These are phyloP conservation scores for Odontophorus gujanensis DNA, from an alignment of 2,113 vertebrate species.

Conservation along the genomic window DNA sequence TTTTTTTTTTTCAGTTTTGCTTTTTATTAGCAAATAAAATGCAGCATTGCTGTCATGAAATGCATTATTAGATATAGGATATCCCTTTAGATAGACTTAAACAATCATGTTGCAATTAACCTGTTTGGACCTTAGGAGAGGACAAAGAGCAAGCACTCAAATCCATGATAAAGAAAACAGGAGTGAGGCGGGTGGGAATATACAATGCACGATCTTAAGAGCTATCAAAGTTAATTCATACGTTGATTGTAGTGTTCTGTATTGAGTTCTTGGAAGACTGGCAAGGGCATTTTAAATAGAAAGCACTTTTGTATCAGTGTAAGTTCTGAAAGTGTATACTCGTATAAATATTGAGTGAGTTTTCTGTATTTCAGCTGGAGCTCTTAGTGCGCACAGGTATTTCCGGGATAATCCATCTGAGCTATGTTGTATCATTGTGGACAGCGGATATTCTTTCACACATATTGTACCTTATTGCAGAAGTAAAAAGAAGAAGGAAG, in stretches of 20 bases:
- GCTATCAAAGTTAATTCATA: not conserved
- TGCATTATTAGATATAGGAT: not conserved
- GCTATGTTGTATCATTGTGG: constrained; percentile 94
- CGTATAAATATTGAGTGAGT: not conserved
- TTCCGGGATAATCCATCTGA: constrained; percentile 90
- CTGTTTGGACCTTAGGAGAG: not conserved
- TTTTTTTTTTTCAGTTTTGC: not conserved
- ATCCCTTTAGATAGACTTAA: not conserved
- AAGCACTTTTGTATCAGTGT: not conserved
- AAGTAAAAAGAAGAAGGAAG: constrained; percentile 95
- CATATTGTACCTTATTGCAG: constrained; percentile 94
- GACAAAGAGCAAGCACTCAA: not conserved
- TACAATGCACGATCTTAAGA: not conserved
- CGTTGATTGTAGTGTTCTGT: not conserved
- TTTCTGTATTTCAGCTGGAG: constrained; percentile 84
- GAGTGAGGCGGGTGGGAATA: not conserved
- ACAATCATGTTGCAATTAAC: not conserved
- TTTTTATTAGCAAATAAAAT: not conserved
- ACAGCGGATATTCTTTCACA: constrained; percentile 97
- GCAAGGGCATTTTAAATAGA: not conserved
- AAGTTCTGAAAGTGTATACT: not conserved
- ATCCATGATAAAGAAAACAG: not conserved
- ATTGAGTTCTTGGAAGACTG: not conserved
- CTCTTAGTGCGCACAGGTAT: constrained; percentile 91
- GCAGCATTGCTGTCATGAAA: not conserved